Base-by-base conservation (phyloP, 2,113 vertebrate species). In the Salvelinus namaycush region DNA sequence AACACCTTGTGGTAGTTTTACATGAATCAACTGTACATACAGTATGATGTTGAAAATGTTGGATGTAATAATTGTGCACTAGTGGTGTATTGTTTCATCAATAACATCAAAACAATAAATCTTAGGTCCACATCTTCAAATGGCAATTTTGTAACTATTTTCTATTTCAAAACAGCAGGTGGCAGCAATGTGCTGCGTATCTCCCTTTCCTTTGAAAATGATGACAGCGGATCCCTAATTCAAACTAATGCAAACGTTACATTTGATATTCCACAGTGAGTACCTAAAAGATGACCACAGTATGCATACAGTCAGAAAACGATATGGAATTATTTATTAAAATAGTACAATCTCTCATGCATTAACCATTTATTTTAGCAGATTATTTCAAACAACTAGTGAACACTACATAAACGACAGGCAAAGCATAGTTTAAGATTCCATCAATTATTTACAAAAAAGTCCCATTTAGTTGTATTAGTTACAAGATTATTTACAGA, bases 161-260 rank as follows among this genome's bases (percentile, higher is more conserved):
- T 27, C 62, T 65, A 54, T 18, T 54, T 75, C 75, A 76, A 71
- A 68, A 62, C 92, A 88, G 79, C 79, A 93, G 92, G 77, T 73
- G 91, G 91, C 87, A 90, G 90, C 89, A 86, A 27, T 27, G 59
- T 73, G 66, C 79, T 68, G 75, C 4, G 5, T n/a, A 62, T 62
- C 59, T n/a, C n/a, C 59, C 59, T 11, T 22, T 22, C 22, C 59
- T 16, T 62, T 20, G 59, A n/a, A 22, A 22, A 62, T 8, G n/a
- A 20, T 20, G 54, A 20, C 13, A 20, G 18, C 1, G 8, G 59
- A 62, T 24, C n/a, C n/a, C 18, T 1, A 62, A 62, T 22, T 62
- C 18, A 22, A 62, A 54, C 49, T 14, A 18, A 54, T 54, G 14
- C 59, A 62, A 62, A 8, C 2, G 6, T 22, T 22, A 6, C 4